Conservation (phyloP, 2,888 invertebrate genomes). For the Colletes collaris region DNA sequence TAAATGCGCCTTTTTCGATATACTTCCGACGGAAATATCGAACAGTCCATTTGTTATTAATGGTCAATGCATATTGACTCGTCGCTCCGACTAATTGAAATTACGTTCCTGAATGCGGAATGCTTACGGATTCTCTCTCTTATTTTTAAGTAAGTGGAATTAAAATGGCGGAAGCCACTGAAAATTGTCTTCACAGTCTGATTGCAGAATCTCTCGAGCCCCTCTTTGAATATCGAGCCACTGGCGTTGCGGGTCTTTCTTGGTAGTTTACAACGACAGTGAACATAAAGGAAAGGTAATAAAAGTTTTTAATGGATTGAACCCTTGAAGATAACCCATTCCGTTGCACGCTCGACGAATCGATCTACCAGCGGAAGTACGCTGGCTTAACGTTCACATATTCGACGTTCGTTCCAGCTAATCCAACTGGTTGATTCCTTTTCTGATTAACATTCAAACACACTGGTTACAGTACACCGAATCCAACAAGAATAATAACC, state of each 20-base stretch:
- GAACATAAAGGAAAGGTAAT: conserved; percentile 7
- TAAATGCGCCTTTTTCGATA: conserved; percentile 7
- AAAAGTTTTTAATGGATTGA: conserved; percentile 11
- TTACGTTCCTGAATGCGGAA: conserved; percentile 22
- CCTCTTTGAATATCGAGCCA: conserved; percentile 24
- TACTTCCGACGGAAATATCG: conserved; percentile 12
- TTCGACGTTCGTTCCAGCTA: too few species aligned
- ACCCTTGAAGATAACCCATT: background rate
- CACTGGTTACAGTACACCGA: too few species aligned
- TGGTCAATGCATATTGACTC: conserved; percentile 25
- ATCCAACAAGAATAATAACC: too few species aligned
- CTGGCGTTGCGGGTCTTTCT: background rate
- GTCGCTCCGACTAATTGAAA: conserved; percentile 33
- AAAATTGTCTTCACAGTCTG: conserved; percentile 21
- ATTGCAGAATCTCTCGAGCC: conserved; percentile 24
- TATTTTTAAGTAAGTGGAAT: conserved; percentile 11
- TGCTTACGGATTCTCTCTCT: background rate
- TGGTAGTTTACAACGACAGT: background rate
- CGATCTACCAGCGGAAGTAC: background rate
- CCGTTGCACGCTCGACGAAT: background rate
- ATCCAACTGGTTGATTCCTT: too few species aligned
- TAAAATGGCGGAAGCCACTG: conserved; percentile 20
- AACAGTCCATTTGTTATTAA: conserved; percentile 31
- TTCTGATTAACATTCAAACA: too few species aligned
- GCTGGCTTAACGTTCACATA: background rate